Evolutionary conservation across 2,888 invertebrate genomes (phyloP).

Genomic region (Unio pictorum): DNA sequence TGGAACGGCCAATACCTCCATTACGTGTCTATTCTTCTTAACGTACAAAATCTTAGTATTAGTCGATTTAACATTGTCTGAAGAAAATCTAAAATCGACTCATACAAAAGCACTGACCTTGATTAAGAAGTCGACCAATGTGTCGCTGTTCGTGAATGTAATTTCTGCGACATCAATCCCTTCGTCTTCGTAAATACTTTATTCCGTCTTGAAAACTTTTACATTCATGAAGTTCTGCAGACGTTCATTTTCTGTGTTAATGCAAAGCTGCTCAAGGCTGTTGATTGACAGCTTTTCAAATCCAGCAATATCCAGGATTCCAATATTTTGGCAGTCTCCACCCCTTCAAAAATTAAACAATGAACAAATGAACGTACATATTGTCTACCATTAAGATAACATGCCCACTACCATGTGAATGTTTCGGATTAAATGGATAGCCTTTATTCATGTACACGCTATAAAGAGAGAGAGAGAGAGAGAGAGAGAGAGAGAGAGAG

Average conservation of each 20-base stretch:
- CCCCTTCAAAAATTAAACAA: no score
- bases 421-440: no score
- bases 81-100: no score
- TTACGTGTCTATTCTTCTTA: background rate
- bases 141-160: conserved; percentile 45
- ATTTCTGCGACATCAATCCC: conserved; percentile 16
- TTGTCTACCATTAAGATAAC: no score
- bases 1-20: no score
- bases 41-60: no score
- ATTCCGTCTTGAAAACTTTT: conserved; percentile 29
- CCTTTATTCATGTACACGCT: no score
- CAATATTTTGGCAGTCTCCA: conserved; percentile 13
- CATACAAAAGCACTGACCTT: conserved; percentile 11
- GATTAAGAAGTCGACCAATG: conserved; percentile 42
- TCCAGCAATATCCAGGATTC: conserved; percentile 60
- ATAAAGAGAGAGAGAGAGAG: no score
- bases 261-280: conserved; percentile 57
- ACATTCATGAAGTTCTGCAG: conserved; percentile 35
- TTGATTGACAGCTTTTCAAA: conserved; percentile 53
- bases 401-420: no score
- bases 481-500: no score
- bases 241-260: conserved; percentile 55
- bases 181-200: conserved; percentile 24
- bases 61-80: no score
- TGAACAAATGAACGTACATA: no score